A percentile compares a stretch with the other conserved stretches of the same genome.
These are phyloP conservation scores for Spodoptera frugiperda DNA, from an alignment of 1,140 invertebrate genomes.

Conservation along the genomic window DNA sequence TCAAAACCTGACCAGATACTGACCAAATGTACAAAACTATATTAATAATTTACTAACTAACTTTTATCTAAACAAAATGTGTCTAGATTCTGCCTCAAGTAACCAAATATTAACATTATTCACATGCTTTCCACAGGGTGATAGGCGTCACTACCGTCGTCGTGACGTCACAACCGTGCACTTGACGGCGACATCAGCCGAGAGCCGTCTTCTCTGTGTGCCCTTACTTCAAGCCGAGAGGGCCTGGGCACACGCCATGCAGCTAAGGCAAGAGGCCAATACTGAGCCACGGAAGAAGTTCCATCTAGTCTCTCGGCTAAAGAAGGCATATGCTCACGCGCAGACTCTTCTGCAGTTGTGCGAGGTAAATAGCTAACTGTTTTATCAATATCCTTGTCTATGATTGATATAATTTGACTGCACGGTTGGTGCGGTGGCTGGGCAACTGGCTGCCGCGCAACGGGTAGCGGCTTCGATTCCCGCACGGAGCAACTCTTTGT, in stretches of 20 bases:
- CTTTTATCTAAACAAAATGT: no score
- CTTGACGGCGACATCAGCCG: constrained; percentile 89
- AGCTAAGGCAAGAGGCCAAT: constrained; percentile 97
- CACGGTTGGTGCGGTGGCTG: no score
- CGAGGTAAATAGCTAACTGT: constrained; percentile 86
- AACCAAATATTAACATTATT: background rate
- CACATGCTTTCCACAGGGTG: constrained; percentile 85
- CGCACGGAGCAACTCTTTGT: no score
- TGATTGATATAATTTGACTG: no score
- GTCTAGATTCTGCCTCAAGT: no score
- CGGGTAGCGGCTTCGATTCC: no score
- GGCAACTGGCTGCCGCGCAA: no score
- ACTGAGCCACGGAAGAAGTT: constrained; percentile 98
- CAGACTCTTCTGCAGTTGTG: constrained; percentile 94
- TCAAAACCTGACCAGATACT: no score
- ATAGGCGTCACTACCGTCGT: constrained; percentile 94
- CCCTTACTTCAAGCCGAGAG: constrained; percentile 96
- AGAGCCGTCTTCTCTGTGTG: constrained; percentile 95
- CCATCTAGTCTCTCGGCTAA: constrained; percentile 94
- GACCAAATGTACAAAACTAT: no score
- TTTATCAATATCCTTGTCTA: background rate
- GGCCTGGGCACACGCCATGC: constrained; percentile 99
- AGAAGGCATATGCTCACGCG: constrained; percentile 96
- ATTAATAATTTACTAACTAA: no score
- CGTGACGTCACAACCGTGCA: constrained; percentile 93